Evolutionary conservation across 2,113 vertebrate species (phyloP).

Genomic region (Jaculus jaculus): DNA sequence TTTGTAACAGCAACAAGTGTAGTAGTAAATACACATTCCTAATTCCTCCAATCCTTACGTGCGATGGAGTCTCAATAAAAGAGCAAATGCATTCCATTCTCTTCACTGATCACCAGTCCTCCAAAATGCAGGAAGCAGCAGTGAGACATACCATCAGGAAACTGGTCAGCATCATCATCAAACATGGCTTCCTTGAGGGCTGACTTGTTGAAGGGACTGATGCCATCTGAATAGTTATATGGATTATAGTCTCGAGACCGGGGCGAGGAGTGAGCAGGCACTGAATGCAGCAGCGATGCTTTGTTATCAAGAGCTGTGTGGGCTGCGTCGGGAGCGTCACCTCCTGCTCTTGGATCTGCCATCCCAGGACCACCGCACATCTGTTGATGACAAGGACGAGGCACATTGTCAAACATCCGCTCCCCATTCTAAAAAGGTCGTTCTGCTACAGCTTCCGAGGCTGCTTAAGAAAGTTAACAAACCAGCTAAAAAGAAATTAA

Average conservation of each 20-base stretch:
- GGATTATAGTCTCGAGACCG: slow-evolving; percentile 93
- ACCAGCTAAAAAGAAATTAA: neutral
- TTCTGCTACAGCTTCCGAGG: neutral
- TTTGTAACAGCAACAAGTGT: neutral
- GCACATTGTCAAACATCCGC: neutral
- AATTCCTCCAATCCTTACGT: neutral
- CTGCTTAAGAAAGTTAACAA: slow-evolving; percentile 2
- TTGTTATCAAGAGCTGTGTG: slow-evolving; percentile 96
- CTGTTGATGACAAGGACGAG: slow-evolving; percentile 58
- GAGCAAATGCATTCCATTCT: neutral
- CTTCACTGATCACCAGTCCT: neutral
- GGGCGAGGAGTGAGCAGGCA: slow-evolving; percentile 92
- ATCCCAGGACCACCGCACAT: slow-evolving; percentile 85
- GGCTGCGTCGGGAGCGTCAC: slow-evolving; percentile 87
- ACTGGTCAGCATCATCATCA: slow-evolving; percentile 91
- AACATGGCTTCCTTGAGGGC: slow-evolving; percentile 92
- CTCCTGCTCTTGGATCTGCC: slow-evolving; percentile 84
- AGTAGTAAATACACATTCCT: neutral
- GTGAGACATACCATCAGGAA: slow-evolving; percentile 88
- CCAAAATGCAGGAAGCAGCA: neutral
- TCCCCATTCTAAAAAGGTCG: neutral
- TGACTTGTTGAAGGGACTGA: slow-evolving; percentile 90
- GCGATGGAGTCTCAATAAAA: neutral
- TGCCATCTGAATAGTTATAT: slow-evolving; percentile 91
- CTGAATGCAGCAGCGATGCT: slow-evolving; percentile 92